A percentile compares a stretch with the other conserved stretches of the same genome.
Conservation (phyloP, 2,888 invertebrate species). For the Caenorhabditis sp. region DNA sequence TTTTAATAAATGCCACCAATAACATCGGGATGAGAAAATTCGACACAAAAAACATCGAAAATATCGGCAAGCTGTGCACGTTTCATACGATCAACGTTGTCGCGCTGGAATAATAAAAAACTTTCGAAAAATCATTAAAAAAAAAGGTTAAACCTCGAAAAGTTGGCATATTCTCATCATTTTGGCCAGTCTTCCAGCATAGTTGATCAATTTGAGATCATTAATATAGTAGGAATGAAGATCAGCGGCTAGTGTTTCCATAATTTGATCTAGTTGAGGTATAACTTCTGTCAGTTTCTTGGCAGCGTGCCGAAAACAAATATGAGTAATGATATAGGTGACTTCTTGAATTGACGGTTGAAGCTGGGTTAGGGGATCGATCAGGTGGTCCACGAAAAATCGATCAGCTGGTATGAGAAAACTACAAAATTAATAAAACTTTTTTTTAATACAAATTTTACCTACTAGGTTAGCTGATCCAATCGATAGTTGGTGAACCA, state of each 20-base stretch:
- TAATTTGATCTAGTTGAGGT: slow-evolving; percentile 8
- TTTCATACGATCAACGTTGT: neutral
- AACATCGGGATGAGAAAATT: neutral
- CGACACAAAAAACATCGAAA: neutral
- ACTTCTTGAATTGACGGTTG: slow-evolving; percentile 26
- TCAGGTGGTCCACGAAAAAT: slow-evolving; percentile 12
- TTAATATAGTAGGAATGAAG: slow-evolving; percentile 38
- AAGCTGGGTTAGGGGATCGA: slow-evolving; percentile 22
- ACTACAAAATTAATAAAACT: slow-evolving; percentile 13
- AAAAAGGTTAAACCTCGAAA: slow-evolving; percentile 31
- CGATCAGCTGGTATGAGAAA: slow-evolving; percentile 7
- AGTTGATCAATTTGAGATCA: slow-evolving; percentile 26
- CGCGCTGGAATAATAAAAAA: too few relatives aligned
- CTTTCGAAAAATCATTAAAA: too few relatives aligned
- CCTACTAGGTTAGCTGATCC: slow-evolving; percentile 10
- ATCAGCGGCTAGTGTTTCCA: slow-evolving; percentile 29
- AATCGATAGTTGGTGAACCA: slow-evolving; percentile 19
- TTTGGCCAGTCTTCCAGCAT: slow-evolving; percentile 37
- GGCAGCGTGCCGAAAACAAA: slow-evolving; percentile 30
- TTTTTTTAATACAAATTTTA: too few relatives aligned
- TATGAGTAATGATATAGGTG: slow-evolving; percentile 36
- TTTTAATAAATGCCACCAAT: neutral
- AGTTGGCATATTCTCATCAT: slow-evolving; percentile 46
- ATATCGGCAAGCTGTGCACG: neutral
- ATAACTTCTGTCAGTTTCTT: neutral